These are phyloP conservation scores for Zaprionus nigranus DNA, from an alignment of 1,140 invertebrate genomes.

Conservation along the genomic window DNA sequence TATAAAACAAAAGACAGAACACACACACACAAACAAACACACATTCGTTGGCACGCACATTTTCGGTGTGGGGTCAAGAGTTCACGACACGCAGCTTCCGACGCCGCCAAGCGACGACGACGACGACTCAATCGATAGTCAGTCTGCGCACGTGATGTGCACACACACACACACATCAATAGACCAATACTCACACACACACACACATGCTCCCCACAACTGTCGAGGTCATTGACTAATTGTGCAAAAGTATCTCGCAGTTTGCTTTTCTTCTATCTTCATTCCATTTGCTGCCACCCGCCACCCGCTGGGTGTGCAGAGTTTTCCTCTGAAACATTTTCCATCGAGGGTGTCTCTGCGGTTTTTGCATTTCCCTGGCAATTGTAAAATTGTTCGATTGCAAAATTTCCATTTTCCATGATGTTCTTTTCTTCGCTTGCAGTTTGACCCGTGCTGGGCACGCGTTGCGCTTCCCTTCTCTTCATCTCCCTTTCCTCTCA, in stretches of 20 bases:
- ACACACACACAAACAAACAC: slow-evolving; percentile 3
- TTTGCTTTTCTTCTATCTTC: slow-evolving; percentile 6
- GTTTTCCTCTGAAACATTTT: slow-evolving; percentile 6
- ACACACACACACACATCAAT: slow-evolving; percentile 20
- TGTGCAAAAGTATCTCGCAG: slow-evolving; percentile 63
- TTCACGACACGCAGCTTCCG: slow-evolving; percentile 80
- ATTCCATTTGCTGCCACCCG: slow-evolving; percentile 10
- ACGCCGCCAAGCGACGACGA: slow-evolving; percentile 40
- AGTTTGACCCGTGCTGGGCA: slow-evolving; percentile 43
- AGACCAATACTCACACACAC: too few relatives aligned
- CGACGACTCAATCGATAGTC: slow-evolving; percentile 77
- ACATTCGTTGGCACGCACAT: slow-evolving; percentile 45
- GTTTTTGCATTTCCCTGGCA: slow-evolving; percentile 67
- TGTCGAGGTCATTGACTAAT: slow-evolving; percentile 80
- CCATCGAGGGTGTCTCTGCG: slow-evolving; percentile 33
- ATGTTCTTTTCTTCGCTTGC: slow-evolving; percentile 49
- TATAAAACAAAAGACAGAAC: slow-evolving; percentile 41
- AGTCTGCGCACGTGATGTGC: slow-evolving; percentile 78
- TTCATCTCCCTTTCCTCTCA: background rate
- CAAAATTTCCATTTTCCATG: slow-evolving; percentile 27
- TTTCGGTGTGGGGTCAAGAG: slow-evolving; percentile 67
- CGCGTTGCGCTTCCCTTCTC: slow-evolving; percentile 26
- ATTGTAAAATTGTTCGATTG: slow-evolving; percentile 54
- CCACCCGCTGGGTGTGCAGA: slow-evolving; percentile 12
- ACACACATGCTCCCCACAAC: slow-evolving; percentile 26